Percentiles rank a stretch among this genome's conserved stretches.
These are phyloP conservation scores for Coelopa pilipes DNA, from an alignment of 2,888 invertebrate genomes.

Conservation along the genomic window DNA sequence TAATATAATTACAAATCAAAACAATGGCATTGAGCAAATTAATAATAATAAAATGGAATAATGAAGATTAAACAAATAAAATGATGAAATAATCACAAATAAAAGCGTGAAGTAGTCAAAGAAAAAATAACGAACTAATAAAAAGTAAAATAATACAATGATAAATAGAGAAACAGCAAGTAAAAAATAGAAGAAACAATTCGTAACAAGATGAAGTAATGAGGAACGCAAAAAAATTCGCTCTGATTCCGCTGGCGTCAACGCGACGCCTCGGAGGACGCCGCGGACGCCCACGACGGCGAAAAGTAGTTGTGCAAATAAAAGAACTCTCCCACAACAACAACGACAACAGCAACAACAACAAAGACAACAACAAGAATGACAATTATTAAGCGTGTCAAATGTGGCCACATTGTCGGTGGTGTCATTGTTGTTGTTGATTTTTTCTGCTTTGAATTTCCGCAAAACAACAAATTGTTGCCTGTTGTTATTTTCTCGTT, in stretches of 20 bases:
- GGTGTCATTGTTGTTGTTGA: neutral
- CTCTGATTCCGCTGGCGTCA: conserved; percentile 23
- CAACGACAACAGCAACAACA: neutral
- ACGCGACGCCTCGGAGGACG: conserved; percentile 6
- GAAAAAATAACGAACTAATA: too few relatives aligned
- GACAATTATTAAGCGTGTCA: conserved; percentile 4
- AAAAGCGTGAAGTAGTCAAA: too few relatives aligned
- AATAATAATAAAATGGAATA: too few relatives aligned
- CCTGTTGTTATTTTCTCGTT: neutral
- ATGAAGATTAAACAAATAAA: too few relatives aligned
- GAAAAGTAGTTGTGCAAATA: neutral
- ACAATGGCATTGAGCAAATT: too few relatives aligned
- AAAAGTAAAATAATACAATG: too few relatives aligned
- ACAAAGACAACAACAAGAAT: neutral
- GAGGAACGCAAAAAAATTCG: neutral
- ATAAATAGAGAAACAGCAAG: too few relatives aligned
- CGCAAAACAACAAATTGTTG: conserved; percentile 8
- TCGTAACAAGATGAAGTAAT: neutral
- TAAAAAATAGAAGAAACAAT: too few relatives aligned
- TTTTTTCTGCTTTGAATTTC: neutral
- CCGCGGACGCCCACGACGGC: neutral
- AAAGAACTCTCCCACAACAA: neutral
- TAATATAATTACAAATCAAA: too few relatives aligned
- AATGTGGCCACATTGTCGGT: neutral
- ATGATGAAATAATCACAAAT: too few relatives aligned